These are phyloP conservation scores for Crepidodera aurea DNA, from an alignment of 2,888 invertebrate species.

Conservation along the genomic window DNA sequence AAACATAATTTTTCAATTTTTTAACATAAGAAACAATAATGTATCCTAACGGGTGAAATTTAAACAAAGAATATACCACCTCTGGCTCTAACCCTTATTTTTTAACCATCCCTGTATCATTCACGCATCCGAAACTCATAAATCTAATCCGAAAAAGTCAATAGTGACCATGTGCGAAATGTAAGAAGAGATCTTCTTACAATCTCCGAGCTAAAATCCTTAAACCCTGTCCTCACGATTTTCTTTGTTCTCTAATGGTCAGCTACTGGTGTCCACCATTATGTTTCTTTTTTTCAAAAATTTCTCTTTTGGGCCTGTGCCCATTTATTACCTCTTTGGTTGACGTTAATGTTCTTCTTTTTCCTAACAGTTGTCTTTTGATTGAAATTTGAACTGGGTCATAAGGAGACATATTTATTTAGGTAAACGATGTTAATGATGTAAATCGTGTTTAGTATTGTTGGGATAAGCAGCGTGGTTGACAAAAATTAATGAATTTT, in stretches of 20 bases:
- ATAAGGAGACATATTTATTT: slow-evolving; percentile 31
- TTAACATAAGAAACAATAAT: no score
- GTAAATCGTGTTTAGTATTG: slow-evolving; percentile 37
- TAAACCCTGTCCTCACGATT: slow-evolving; percentile 32
- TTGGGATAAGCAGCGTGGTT: slow-evolving; percentile 38
- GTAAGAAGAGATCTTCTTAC: slow-evolving; percentile 17
- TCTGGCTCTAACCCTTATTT: slow-evolving; percentile 4
- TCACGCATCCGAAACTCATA: slow-evolving; percentile 32
- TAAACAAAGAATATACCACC: not conserved
- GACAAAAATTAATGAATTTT: slow-evolving; percentile 43
- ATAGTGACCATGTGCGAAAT: slow-evolving; percentile 32
- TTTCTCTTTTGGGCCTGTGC: slow-evolving; percentile 5
- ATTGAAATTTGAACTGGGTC: slow-evolving; percentile 21
- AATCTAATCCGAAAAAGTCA: slow-evolving; percentile 31
- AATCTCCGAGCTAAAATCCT: slow-evolving; percentile 16
- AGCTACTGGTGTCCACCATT: slow-evolving; percentile 32
- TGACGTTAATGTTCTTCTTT: slow-evolving; percentile 29
- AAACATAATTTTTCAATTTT: no score
- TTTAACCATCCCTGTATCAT: slow-evolving; percentile 2
- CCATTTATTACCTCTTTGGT: slow-evolving; percentile 32
- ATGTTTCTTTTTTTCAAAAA: slow-evolving; percentile 20
- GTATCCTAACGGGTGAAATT: no score
- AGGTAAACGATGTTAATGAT: slow-evolving; percentile 44
- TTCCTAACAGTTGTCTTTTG: slow-evolving; percentile 23
- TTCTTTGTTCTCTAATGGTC: slow-evolving; percentile 29